Evolutionary conservation across 2,888 invertebrate species (phyloP).

Genomic region (Cheilosia pagana): DNA sequence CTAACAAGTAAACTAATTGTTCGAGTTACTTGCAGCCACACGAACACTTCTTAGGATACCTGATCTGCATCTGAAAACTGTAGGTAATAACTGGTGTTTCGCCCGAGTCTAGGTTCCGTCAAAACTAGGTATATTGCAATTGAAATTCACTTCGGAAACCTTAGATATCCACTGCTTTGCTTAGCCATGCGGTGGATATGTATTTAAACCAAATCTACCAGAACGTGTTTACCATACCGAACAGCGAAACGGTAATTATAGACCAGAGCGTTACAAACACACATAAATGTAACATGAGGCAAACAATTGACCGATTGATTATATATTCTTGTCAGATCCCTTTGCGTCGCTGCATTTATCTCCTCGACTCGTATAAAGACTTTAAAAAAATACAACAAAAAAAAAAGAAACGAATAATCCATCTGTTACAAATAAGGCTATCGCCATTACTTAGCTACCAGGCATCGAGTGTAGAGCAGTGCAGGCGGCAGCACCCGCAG

Average conservation of each 20-base stretch:
- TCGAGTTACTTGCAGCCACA: too few relatives aligned
- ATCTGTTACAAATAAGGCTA: constrained; percentile 69
- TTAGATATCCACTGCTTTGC: constrained; percentile 20
- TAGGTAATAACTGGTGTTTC: neutral
- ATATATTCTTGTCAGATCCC: constrained; percentile 61
- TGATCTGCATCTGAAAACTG: neutral
- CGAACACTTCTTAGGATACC: too few relatives aligned
- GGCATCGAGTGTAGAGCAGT: constrained; percentile 31
- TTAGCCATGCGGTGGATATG: constrained; percentile 16
- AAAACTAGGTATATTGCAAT: neutral
- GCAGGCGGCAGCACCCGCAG: constrained; percentile 45
- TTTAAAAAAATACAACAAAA: too few relatives aligned
- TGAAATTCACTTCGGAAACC: constrained; percentile 20
- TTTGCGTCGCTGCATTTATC: constrained; percentile 55
- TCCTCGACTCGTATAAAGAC: constrained; percentile 43
- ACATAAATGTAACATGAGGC: constrained; percentile 50
- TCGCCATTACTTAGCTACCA: constrained; percentile 49
- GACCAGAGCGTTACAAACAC: constrained; percentile 51
- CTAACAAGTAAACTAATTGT: too few relatives aligned
- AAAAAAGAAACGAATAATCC: constrained; percentile 26
- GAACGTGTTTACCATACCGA: constrained; percentile 64
- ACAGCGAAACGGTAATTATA: constrained; percentile 59
- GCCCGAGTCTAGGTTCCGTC: neutral
- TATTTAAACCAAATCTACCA: constrained; percentile 60
- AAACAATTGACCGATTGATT: constrained; percentile 72